These are phyloP conservation scores for Gulo gulo DNA, from an alignment of 2,113 vertebrate species.

Conservation along the genomic window DNA sequence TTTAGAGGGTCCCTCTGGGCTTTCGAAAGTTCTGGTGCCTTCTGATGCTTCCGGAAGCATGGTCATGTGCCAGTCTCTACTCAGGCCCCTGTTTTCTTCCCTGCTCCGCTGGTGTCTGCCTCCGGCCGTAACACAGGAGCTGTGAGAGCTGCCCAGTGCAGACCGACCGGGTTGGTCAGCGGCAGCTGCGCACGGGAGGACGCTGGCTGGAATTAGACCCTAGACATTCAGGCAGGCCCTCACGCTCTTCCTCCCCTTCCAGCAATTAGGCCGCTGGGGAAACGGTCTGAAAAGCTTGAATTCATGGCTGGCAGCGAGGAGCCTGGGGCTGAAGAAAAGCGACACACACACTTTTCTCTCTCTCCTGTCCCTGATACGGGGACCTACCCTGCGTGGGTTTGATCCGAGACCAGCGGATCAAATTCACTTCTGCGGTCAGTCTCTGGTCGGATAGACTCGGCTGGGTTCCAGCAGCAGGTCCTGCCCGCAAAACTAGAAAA, in stretches of 20 bases:
- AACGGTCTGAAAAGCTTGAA: neutral
- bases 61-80: neutral
- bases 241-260: neutral
- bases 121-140: neutral
- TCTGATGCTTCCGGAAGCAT: neutral
- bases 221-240: neutral
- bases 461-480: neutral
- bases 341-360: neutral
- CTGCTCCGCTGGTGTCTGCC: neutral
- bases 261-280: rapidly evolving
- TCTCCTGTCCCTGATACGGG: neutral
- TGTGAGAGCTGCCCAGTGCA: neutral
- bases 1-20: neutral
- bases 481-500: neutral
- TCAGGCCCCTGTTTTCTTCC: neutral
- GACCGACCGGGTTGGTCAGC: neutral
- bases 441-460: neutral
- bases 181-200: neutral
- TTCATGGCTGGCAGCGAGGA: neutral
- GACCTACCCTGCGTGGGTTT: neutral
- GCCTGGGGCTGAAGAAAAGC: neutral
- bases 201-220: neutral
- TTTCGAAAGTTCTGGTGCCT: neutral
- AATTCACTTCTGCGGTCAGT: neutral
- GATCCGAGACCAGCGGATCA: neutral